A percentile compares a stretch with the other conserved stretches of the same genome.
These are phyloP conservation scores for Centruroides sculpturatus DNA, from an alignment of 1,140 invertebrate genomes.

Conservation along the genomic window DNA sequence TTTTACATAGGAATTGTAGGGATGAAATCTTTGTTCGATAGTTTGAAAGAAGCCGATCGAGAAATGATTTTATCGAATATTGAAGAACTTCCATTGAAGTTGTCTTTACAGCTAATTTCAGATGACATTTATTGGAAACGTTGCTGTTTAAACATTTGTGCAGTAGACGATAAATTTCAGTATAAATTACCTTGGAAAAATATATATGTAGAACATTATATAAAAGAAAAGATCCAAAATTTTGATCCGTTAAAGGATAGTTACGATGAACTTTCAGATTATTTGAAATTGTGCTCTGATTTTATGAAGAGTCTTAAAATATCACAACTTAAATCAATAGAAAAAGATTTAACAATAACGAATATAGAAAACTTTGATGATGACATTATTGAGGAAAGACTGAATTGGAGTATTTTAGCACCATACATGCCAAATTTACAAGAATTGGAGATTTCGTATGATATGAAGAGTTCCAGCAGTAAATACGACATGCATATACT, in stretches of 20 bases:
- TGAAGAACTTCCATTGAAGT: not conserved
- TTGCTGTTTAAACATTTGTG: not conserved
- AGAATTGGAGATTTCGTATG: too few species aligned
- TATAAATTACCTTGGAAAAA: not conserved
- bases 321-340: not conserved
- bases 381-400: too few species aligned
- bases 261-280: not conserved
- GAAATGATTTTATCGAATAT: too few species aligned
- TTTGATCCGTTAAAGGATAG: not conserved
- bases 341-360: not conserved
- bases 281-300: not conserved
- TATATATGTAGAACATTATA: not conserved
- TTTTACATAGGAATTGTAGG: too few species aligned
- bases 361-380: too few species aligned
- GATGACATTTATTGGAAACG: constrained; percentile 4
- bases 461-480: too few species aligned
- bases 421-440: too few species aligned
- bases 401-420: too few species aligned
- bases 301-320: not conserved
- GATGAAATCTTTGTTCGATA: too few species aligned
- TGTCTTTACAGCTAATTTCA: not conserved
- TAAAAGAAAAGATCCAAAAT: not conserved
- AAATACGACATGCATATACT: too few species aligned
- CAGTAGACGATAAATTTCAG: not conserved
- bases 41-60: too few species aligned